Evolutionary conservation across 2,113 vertebrate genomes (phyloP).

Genomic region (Tetrax tetrax): DNA sequence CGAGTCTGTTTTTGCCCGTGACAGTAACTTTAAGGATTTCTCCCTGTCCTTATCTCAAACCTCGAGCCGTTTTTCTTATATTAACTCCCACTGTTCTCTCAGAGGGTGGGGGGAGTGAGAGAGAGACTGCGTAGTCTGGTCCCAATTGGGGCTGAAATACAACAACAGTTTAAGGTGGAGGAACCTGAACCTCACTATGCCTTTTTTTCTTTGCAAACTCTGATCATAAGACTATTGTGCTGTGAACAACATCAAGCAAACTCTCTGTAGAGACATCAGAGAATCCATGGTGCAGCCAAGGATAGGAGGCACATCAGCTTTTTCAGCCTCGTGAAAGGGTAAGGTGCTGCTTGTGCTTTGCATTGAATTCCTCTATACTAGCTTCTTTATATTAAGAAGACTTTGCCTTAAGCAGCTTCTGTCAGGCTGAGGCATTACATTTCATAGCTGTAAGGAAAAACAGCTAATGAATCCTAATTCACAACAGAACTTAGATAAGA

Average conservation of each 20-base stretch:
- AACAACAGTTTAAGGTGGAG: not conserved
- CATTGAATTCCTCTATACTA: accelerated
- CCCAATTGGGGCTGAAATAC: too few species aligned
- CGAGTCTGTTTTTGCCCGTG: too few species aligned
- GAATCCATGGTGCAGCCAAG: not conserved
- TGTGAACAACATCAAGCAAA: not conserved
- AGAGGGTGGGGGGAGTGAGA: too few species aligned
- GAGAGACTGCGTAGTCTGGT: too few species aligned
- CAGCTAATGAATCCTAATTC: not conserved
- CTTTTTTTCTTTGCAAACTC: not conserved
- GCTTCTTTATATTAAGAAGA: not conserved
- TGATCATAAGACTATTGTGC: not conserved
- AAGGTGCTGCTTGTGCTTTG: not conserved
- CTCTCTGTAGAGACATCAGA: not conserved
- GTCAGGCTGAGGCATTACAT: not conserved
- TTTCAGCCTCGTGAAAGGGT: not conserved
- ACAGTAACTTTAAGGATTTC: too few species aligned
- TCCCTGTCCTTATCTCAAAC: too few species aligned
- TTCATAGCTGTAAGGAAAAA: not conserved
- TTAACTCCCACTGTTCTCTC: too few species aligned
- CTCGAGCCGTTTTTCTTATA: too few species aligned
- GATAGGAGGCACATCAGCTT: not conserved
- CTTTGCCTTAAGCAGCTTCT: not conserved
- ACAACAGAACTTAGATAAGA: not conserved
- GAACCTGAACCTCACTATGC: not conserved